Evolutionary conservation across 2,113 vertebrate genomes (phyloP), one percentile per base, ranked within the genome.

Genomic region (Rhizomys pruinosus): DNA sequence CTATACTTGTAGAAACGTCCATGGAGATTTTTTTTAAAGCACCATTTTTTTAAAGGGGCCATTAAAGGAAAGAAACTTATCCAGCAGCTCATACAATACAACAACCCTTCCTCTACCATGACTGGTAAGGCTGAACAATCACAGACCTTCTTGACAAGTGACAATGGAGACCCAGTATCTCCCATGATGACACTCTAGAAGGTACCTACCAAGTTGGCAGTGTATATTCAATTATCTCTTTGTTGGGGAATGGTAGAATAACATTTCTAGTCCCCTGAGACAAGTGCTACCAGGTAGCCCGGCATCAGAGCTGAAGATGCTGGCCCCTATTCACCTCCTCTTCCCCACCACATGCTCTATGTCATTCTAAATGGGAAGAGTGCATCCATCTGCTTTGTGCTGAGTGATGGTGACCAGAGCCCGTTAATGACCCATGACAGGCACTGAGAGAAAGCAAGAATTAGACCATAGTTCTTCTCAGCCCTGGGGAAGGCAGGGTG

Each of bases 1-100:
- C 29, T 79, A 7, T 81, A 32, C 55, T 74, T 96, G 7, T 82
- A 73, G 20, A 78, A 78, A 82, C 76, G 52, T 85, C 73, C 77
- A 71, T 22, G 15, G 64, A 68, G 5, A 73, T 39, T 68, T 71
- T 68, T 71, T 64, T 10, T 16, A 27, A 89, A 91, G n/a, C 19
- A 61, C 22, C 15, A 27, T 12, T 90, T 37, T 17, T 1, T 52
- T 11, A 0, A 39, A 32, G 19, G 39, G 52, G 66, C 34, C 25
- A 72, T 52, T 5, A 29, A 76, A 57, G 9, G 37, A 76, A 89
- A 94, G 88, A 80, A 90, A 87, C 12, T n/a, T 16, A 27, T 39
- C 68, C 2, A 66, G 20, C 7, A 66, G 20, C 7, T 34, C 29
- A 32, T 22, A 2, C 12, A 29, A 73, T 71, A 32, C 80, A 72